These are phyloP conservation scores for Andrena trimmerana DNA, from an alignment of 2,888 invertebrate species.

Conservation along the genomic window DNA sequence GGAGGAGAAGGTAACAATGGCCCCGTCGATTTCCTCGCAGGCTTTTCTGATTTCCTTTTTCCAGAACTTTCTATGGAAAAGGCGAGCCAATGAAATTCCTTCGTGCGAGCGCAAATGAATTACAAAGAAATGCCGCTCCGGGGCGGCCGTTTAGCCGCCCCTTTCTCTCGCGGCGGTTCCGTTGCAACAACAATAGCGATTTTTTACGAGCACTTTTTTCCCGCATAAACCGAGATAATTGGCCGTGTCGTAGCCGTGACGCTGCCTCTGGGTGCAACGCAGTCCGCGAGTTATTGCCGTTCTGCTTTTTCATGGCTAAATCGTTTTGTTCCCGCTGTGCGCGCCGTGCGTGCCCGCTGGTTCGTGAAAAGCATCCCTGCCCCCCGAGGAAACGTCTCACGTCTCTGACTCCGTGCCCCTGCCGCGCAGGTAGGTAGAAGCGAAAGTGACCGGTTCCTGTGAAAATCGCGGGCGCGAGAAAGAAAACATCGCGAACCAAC, in stretches of 20 bases:
- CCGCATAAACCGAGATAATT: constrained; percentile 50
- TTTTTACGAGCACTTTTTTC: constrained; percentile 44
- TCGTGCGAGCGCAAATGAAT: neutral
- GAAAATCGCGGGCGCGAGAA: constrained; percentile 23
- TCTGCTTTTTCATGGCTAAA: constrained; percentile 41
- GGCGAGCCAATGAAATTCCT: constrained; percentile 1
- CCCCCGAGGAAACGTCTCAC: constrained; percentile 39
- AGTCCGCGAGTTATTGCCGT: constrained; percentile 27
- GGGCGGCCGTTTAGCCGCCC: constrained; percentile 7
- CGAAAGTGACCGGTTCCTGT: constrained; percentile 42
- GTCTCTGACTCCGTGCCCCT: constrained; percentile 45
- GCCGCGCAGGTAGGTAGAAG: constrained; percentile 18
- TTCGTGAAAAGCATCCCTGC: constrained; percentile 38
- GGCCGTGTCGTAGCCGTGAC: constrained; percentile 54
- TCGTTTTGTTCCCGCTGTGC: constrained; percentile 10
- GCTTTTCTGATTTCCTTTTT: too few relatives aligned
- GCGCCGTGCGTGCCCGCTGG: neutral
- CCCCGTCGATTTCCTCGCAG: too few relatives aligned
- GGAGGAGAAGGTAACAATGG: too few relatives aligned
- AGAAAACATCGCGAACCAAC: constrained; percentile 8
- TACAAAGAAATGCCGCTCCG: constrained; percentile 10
- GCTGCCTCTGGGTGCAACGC: neutral
- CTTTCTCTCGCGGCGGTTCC: constrained; percentile 12
- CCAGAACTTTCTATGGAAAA: too few relatives aligned
- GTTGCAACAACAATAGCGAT: constrained; percentile 25